Evolutionary conservation across 1,140 invertebrate species (phyloP).

Genomic region (Portunus trituberculatus): DNA sequence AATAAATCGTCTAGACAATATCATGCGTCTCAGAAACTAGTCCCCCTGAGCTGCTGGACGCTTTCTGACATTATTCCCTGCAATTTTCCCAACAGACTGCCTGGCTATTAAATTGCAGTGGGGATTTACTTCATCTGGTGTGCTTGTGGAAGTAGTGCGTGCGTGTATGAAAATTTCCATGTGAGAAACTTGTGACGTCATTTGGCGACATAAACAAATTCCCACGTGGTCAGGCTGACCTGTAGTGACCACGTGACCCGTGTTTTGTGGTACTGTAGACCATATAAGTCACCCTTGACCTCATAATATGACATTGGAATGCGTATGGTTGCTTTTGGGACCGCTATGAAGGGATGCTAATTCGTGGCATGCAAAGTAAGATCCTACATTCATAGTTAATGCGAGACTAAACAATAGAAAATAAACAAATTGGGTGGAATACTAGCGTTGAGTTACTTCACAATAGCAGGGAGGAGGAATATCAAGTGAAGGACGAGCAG

Average conservation of each 20-base stretch:
- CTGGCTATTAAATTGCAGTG: neutral
- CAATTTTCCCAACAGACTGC: neutral
- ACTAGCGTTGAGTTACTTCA: neutral
- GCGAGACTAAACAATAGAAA: neutral
- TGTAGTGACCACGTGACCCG: conserved; percentile 73
- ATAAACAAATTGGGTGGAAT: neutral
- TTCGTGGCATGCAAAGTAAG: neutral
- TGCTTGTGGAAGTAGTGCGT: neutral
- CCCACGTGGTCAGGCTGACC: conserved; percentile 73
- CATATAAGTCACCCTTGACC: neutral
- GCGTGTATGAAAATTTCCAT: conserved; percentile 47
- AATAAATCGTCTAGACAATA: conserved; percentile 75
- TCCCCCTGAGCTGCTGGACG: neutral
- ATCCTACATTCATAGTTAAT: neutral
- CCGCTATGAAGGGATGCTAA: no score
- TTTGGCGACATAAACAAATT: conserved; percentile 75
- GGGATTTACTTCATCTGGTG: neutral
- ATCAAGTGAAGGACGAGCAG: neutral
- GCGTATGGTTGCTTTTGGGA: neutral
- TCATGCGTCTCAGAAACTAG: conserved; percentile 67
- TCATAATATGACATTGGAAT: neutral
- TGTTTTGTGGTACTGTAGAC: conserved; percentile 57
- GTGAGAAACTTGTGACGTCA: conserved; percentile 70
- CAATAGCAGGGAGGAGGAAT: neutral
- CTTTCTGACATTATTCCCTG: neutral